Evolutionary conservation across 1,140 invertebrate genomes (phyloP).

Genomic region (Eufriesea mexicana): DNA sequence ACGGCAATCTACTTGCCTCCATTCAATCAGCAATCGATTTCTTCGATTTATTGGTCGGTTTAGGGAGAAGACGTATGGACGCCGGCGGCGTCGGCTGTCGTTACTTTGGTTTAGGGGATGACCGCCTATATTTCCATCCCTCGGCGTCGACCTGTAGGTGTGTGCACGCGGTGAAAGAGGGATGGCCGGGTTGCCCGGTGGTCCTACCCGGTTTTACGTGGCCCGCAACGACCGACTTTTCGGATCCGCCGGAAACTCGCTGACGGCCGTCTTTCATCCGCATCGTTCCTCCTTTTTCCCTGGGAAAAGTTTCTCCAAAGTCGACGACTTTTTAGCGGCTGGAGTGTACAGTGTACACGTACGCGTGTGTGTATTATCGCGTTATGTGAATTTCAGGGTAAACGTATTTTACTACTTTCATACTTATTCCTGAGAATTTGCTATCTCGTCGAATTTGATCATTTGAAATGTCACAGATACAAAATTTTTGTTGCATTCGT

Average conservation of each 20-base stretch:
- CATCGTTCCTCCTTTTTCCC: neutral
- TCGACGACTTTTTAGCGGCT: constrained; percentile 28
- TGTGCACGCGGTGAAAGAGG: constrained; percentile 26
- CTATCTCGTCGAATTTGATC: no score
- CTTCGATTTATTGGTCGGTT: constrained; percentile 74
- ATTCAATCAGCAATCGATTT: constrained; percentile 77
- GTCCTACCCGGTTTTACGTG: constrained; percentile 57
- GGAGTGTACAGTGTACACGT: constrained; percentile 21
- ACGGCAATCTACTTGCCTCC: constrained; percentile 74
- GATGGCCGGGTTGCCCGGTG: constrained; percentile 41
- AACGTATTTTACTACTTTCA: neutral
- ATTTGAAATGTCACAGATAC: no score
- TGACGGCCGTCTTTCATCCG: constrained; percentile 60
- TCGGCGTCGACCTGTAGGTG: constrained; percentile 1
- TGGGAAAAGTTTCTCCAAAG: constrained; percentile 48
- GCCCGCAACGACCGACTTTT: constrained; percentile 60
- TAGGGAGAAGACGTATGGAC: constrained; percentile 70
- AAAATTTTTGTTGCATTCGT: no score
- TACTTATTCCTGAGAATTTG: no score
- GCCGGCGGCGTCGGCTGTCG: constrained; percentile 66
- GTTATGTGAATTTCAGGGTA: neutral
- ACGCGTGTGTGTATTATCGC: constrained; percentile 13
- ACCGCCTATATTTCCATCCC: constrained; percentile 68
- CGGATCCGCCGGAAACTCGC: constrained; percentile 62
- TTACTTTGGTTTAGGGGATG: constrained; percentile 72